Evolutionary conservation across 2,113 vertebrate species (phyloP).

Genomic region (Perognathus longimembris): DNA sequence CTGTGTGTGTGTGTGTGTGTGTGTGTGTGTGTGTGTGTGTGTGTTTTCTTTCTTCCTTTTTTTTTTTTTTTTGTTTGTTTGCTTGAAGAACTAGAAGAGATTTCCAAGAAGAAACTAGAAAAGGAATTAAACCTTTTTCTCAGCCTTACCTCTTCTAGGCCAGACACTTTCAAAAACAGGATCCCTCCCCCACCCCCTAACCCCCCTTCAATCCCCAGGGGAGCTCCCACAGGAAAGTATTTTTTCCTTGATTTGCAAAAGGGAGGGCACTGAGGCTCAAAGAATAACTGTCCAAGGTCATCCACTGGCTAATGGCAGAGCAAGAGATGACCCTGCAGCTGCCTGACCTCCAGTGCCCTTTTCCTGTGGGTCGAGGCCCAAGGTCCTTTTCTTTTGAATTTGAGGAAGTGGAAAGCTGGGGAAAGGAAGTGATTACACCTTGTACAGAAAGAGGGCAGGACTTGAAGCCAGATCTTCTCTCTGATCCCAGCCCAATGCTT

Average conservation of each 20-base stretch:
- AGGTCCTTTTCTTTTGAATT: constrained; percentile 35
- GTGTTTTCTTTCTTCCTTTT: too few species aligned
- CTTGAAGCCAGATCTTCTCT: not conserved
- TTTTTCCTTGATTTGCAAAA: constrained; percentile 20
- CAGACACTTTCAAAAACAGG: constrained; percentile 44
- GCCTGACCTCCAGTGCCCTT: not conserved
- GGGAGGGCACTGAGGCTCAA: not conserved
- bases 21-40: too few species aligned
- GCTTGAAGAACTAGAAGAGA: constrained; percentile 31
- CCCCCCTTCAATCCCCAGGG: constrained; percentile 11
- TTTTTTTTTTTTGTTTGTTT: not conserved
- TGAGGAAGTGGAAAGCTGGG: constrained; percentile 21
- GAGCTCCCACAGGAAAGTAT: constrained; percentile 10
- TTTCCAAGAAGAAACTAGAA: not conserved
- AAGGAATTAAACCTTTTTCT: not conserved
- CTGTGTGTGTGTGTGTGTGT: too few species aligned
- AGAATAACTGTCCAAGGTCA: not conserved
- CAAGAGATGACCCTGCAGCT: not conserved
- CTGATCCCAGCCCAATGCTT: not conserved
- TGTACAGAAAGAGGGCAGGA: not conserved
- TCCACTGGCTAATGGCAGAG: not conserved
- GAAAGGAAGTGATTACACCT: constrained; percentile 43
- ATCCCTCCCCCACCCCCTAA: not conserved
- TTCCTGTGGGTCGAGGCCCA: constrained; percentile 20
- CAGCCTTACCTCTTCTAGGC: constrained; percentile 7